Base-by-base conservation (phyloP, 2,797 vertebrate genomes). In the Enteromius thamalakanensis region DNA sequence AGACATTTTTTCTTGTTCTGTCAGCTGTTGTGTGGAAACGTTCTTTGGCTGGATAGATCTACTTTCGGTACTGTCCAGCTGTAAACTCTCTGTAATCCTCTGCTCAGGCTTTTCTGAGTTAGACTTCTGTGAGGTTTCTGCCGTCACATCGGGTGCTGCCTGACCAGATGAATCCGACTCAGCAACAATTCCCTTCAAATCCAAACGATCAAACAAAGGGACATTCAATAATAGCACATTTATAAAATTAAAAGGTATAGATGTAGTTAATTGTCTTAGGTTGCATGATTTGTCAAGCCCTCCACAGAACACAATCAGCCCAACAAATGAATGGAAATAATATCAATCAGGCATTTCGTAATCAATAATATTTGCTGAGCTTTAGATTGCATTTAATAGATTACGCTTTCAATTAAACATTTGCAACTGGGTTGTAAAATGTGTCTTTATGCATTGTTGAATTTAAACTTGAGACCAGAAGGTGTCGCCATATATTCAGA, bases 1-100 rank as follows among this genome's bases (percentile, higher is more conserved):
- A 77, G 23, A 84, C 78, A 67, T 80, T 23, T 82, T 51, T 10
- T 70, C 55, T 0, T 1, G 72, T 37, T 82, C 55, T n/a, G 15
- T 64, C 23, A n/a, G 53, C 51, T 26, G 34, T 23, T 37, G 68
- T 6, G 6, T 29, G 19, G 69, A n/a, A 29, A 21, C 19, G 0
- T 17, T 19, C 4, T 37, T 14, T n/a, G 14, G 10, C 11, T 9
- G 26, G 37, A 10, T 42, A 10, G 62, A 80, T 3, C 8, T 17
- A 1, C 34, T 72, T n/a, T 69, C 26, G 2, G 19, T 7, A 11
- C 21, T n/a, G 14, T 75, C 58, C 15, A 11, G 3, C 1, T 67
- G 14, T 40, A 29, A 72, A 67, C 68, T 23, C 19, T 80, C 70
- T 60, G 83, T 19, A 11, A 15, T 14, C 21, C 21, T 55, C 26